A percentile compares a stretch with the other conserved stretches of the same genome.
phyloP scores from a whole-genome alignment of 2,797 vertebrate species.

The Schizothorax lantsangensis region DNA sequence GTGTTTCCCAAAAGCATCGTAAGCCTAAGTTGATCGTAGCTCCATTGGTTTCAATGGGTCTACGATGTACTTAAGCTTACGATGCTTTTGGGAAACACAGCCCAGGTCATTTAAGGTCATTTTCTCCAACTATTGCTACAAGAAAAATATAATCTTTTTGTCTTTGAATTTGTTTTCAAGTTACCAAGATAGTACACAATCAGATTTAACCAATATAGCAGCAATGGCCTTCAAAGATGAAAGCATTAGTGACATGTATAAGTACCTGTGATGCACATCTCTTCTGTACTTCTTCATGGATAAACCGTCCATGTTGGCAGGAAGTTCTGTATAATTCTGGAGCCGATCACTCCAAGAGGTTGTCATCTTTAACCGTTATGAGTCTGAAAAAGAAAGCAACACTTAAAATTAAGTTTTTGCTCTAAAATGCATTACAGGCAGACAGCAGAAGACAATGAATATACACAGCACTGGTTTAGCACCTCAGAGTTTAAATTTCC shows the following conservation, averaged over 20 bases:
- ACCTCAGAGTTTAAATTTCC: not conserved
- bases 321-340: conserved; percentile 92
- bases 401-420: not conserved
- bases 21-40: no score
- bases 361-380: conserved; percentile 82
- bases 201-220: not conserved
- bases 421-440: not conserved
- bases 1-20: no score
- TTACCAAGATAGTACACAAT: not conserved
- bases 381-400: conserved; percentile 46
- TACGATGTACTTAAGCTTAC: no score
- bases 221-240: not conserved
- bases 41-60: no score
- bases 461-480: not conserved
- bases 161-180: not conserved
- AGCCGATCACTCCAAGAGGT: conserved; percentile 97
- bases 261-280: conserved; percentile 94
- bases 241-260: not conserved
- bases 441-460: not conserved
- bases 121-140: not conserved
- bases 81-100: no score
- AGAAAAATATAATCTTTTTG: not conserved
- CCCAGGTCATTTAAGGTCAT: not conserved
- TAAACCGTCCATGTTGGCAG: conserved; percentile 93
- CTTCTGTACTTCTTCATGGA: conserved; percentile 94